phyloP scores from a whole-genome alignment of 2,113 vertebrate species.

The Elephas maximus region DNA sequence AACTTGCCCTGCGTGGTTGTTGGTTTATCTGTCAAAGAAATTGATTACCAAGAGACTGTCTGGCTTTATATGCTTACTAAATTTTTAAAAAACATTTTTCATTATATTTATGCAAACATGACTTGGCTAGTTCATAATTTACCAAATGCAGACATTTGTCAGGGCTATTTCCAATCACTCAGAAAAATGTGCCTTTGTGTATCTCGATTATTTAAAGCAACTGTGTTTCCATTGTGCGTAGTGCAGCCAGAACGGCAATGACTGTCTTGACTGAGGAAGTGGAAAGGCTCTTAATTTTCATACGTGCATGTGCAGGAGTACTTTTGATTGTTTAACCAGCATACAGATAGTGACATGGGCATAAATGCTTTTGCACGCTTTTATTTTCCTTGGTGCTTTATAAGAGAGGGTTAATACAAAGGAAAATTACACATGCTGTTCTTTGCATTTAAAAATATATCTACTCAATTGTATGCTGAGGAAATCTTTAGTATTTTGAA shows the following conservation, averaged over 20 bases:
- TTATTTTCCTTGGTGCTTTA: conserved; percentile 59
- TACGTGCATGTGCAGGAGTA: conserved; percentile 82
- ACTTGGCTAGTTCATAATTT: conserved; percentile 87
- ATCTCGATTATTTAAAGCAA: conserved; percentile 91
- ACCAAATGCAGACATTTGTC: conserved; percentile 87
- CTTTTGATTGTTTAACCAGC: conserved; percentile 81
- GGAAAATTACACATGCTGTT: conserved; percentile 37
- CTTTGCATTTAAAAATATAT: conserved; percentile 13
- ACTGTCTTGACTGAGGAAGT: conserved; percentile 84
- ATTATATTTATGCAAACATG: conserved; percentile 85
- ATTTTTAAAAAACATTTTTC: conserved; percentile 76
- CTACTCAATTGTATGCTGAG: conserved; percentile 34
- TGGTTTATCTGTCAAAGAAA: conserved; percentile 77
- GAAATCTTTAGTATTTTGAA: conserved; percentile 65
- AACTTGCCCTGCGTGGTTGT: conserved; percentile 53
- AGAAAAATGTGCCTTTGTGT: conserved; percentile 89
- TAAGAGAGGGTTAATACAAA: conserved; percentile 56
- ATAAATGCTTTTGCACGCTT: conserved; percentile 47
- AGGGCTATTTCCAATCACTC: conserved; percentile 88
- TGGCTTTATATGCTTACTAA: conserved; percentile 78
- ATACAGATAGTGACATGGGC: conserved; percentile 70
- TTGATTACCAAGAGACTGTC: conserved; percentile 74
- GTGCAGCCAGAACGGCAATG: conserved; percentile 85
- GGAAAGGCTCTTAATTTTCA: conserved; percentile 86
- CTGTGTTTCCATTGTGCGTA: conserved; percentile 87